These are phyloP conservation scores for Artemia sp. DNA, from an alignment of 2,888 invertebrate species.

Conservation along the genomic window DNA sequence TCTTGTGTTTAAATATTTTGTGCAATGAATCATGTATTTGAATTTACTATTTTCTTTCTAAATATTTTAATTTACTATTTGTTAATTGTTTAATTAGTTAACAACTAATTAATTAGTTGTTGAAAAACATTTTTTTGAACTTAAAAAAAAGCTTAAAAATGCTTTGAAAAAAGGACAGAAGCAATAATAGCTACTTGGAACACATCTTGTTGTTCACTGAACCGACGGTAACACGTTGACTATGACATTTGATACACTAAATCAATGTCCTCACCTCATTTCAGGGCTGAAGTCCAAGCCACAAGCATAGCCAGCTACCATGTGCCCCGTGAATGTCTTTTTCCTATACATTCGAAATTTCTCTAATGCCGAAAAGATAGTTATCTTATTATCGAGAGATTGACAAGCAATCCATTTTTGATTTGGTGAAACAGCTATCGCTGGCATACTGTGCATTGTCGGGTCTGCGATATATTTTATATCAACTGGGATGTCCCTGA, in stretches of 20 bases:
- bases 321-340: slow-evolving; percentile 93
- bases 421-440: slow-evolving; percentile 84
- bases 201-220: slow-evolving; percentile 7
- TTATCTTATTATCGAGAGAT: slow-evolving; percentile 96
- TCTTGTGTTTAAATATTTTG: too few species aligned
- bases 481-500: slow-evolving; percentile 77
- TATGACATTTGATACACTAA: background rate
- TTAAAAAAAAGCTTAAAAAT: slow-evolving; percentile 12
- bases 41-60: too few species aligned
- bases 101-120: background rate
- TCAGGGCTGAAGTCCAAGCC: slow-evolving; percentile 92
- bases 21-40: too few species aligned
- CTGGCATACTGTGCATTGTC: slow-evolving; percentile 96
- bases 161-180: too few species aligned
- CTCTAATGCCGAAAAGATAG: slow-evolving; percentile 92
- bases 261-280: slow-evolving; percentile 52
- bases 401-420: slow-evolving; percentile 99
- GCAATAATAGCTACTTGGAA: background rate
- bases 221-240: background rate
- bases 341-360: slow-evolving; percentile 94
- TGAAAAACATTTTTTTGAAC: background rate
- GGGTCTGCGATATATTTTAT: slow-evolving; percentile 99
- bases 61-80: background rate
- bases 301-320: slow-evolving; percentile 99
- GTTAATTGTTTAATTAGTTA: slow-evolving; percentile 3